These are phyloP conservation scores for Onychomys torridus DNA, from an alignment of 2,797 vertebrate species.

Conservation along the genomic window DNA sequence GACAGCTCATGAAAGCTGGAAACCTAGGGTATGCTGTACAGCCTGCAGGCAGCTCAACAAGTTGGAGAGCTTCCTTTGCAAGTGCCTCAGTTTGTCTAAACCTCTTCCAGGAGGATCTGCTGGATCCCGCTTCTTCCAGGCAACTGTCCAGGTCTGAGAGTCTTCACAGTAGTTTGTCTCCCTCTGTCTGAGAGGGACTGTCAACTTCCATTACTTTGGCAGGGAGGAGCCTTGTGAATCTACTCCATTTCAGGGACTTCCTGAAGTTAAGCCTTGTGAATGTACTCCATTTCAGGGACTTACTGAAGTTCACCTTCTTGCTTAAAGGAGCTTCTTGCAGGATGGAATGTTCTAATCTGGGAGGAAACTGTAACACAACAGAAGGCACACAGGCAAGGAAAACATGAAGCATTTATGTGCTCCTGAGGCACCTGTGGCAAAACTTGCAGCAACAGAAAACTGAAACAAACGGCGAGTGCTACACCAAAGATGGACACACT, in stretches of 20 bases:
- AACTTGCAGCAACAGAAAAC: background rate
- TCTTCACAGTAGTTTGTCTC: background rate
- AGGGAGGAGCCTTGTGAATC: background rate
- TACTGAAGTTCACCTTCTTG: background rate
- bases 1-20: background rate
- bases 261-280: background rate
- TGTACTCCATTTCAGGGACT: background rate
- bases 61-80: too few species aligned
- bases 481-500: background rate
- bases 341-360: background rate
- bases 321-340: too few species aligned
- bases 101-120: background rate
- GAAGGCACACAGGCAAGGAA: background rate
- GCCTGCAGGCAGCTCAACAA: background rate
- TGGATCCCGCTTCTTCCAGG: background rate
- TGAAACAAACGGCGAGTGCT: too few species aligned
- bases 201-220: background rate
- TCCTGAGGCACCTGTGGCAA: background rate
- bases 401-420: background rate
- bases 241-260: background rate
- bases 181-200: background rate
- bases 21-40: background rate
- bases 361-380: background rate
- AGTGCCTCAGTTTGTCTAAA: background rate
- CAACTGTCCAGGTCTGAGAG: background rate